Conservation (phyloP, 2,113 vertebrate species). For the Sapayoa aenigma region DNA sequence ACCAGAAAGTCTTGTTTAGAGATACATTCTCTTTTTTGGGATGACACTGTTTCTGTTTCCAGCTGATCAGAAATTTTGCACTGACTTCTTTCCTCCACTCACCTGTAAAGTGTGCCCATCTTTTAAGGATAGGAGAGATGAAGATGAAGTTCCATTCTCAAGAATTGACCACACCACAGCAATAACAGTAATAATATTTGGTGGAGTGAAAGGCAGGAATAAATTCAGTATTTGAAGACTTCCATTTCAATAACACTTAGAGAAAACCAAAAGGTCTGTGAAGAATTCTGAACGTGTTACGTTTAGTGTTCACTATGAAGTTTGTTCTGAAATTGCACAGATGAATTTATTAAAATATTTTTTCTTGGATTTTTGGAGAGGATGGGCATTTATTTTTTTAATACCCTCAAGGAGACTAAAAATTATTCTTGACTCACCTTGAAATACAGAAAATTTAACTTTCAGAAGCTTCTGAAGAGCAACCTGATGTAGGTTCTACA, state of each 20-base stretch:
- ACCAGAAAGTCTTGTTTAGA: not conserved
- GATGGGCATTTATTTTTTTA: not conserved
- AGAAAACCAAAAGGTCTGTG: not conserved
- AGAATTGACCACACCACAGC: not conserved
- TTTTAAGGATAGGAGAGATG: not conserved
- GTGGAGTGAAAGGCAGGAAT: not conserved
- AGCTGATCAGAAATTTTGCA: not conserved
- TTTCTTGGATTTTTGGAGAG: not conserved
- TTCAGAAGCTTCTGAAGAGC: not conserved
- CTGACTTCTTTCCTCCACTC: not conserved
- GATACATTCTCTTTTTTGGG: not conserved
- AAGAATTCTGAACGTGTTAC: not conserved
- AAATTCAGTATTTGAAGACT: not conserved
- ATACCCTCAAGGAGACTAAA: not conserved
- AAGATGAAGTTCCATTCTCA: not conserved
- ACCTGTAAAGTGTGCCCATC: rapidly evolving
- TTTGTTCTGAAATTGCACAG: not conserved
- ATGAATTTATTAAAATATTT: not conserved
- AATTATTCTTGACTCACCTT: not conserved
- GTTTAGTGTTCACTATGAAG: not conserved
- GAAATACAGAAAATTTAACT: not conserved
- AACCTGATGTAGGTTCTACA: not conserved
- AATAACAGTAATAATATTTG: not conserved
- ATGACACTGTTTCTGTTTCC: rapidly evolving
- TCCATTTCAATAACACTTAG: not conserved